These are phyloP conservation scores for Bicyclus anynana DNA, from an alignment of 1,140 invertebrate genomes.

Conservation along the genomic window DNA sequence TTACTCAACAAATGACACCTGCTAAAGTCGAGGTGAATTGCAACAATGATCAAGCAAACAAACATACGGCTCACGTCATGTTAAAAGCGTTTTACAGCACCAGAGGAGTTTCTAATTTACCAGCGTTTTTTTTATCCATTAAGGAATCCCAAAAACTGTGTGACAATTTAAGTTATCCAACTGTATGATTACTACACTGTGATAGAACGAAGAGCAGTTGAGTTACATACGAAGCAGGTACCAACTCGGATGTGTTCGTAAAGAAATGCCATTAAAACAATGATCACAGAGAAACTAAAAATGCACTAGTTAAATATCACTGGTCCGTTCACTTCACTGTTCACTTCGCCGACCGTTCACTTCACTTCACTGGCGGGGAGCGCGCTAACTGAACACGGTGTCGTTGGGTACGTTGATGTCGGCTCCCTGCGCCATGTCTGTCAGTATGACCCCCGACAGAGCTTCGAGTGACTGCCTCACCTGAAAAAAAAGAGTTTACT, in stretches of 20 bases:
- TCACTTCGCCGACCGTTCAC: not conserved
- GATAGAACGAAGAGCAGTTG: not conserved
- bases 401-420: slow-evolving; percentile 49
- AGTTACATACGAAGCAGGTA: slow-evolving; percentile 4
- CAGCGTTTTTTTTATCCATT: too few relatives aligned
- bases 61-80: too few relatives aligned
- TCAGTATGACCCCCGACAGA: slow-evolving; percentile 77
- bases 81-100: too few relatives aligned
- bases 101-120: too few relatives aligned
- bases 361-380: slow-evolving; percentile 5
- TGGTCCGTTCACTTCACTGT: slow-evolving; percentile 6
- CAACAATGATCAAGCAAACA: too few relatives aligned
- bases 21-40: too few relatives aligned
- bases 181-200: not conserved
- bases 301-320: slow-evolving; percentile 18
- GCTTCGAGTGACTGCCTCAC: slow-evolving; percentile 81
- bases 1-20: too few relatives aligned
- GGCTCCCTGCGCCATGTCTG: slow-evolving; percentile 51
- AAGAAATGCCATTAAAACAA: slow-evolving; percentile 14
- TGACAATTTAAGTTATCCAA: not conserved
- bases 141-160: too few relatives aligned
- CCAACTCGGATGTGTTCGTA: slow-evolving; percentile 1
- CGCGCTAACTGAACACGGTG: slow-evolving; percentile 61
- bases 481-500: slow-evolving; percentile 68
- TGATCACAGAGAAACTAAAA: slow-evolving; percentile 22